These are phyloP conservation scores for Anthopleura xanthogrammica DNA, from an alignment of 92 coral and sea anemone genomes.

Conservation along the genomic window DNA sequence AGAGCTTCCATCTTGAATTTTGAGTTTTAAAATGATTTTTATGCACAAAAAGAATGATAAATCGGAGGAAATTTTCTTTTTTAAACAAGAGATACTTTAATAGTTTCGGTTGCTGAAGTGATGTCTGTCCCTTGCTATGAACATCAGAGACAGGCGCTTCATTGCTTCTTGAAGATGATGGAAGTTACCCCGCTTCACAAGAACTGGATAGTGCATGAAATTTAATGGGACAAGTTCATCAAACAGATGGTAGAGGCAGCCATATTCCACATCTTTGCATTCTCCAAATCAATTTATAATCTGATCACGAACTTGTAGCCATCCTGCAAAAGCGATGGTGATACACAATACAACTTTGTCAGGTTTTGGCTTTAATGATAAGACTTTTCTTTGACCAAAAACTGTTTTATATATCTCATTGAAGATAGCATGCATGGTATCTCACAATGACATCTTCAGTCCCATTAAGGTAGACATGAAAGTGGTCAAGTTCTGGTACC, in stretches of 20 bases:
- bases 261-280: conserved; percentile 41
- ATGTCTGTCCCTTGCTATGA: conserved; percentile 55
- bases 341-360: too few species aligned
- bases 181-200: conserved; percentile 61
- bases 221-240: conserved; percentile 61
- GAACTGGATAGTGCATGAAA: conserved; percentile 56
- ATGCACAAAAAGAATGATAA: too few species aligned
- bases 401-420: conserved; percentile 31
- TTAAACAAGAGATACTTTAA: too few species aligned
- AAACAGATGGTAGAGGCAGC: conserved; percentile 31
- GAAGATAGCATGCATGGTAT: conserved; percentile 39
- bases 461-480: conserved; percentile 54
- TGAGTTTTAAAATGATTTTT: too few species aligned
- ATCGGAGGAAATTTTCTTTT: too few species aligned
- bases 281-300: conserved; percentile 33
- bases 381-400: conserved; percentile 27
- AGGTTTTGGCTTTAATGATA: too few species aligned
- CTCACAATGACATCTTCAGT: conserved; percentile 46
- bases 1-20: too few species aligned
- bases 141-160: conserved; percentile 54
- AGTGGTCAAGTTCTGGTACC: conserved; percentile 55
- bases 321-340: conserved; percentile 32
- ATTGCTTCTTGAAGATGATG: conserved; percentile 28
- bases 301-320: conserved; percentile 36
- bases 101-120: conserved; percentile 16